Evolutionary conservation across 1,140 invertebrate species (phyloP).

Genomic region (Drosophila arawakana): DNA sequence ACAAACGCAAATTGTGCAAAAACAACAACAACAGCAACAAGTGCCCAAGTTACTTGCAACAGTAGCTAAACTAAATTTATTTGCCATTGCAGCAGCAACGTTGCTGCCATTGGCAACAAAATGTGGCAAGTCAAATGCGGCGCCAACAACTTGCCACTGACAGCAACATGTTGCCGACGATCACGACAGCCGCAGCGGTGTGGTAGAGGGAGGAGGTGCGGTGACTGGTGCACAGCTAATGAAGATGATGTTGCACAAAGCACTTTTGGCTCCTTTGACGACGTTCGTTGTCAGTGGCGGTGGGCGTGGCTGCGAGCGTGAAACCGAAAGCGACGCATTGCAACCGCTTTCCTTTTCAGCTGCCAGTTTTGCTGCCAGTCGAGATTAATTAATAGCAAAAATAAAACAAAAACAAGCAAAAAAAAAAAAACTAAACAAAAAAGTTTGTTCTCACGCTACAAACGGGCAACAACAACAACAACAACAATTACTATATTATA

Average conservation of each 20-base stretch:
- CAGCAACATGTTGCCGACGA: conserved; percentile 41
- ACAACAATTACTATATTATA: conserved; percentile 7
- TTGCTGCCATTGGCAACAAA: conserved; percentile 36
- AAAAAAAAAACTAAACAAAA: too few species aligned
- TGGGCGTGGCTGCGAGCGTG: conserved; percentile 55
- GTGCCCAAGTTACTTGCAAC: conserved; percentile 77
- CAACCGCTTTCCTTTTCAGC: conserved; percentile 66
- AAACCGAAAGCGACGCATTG: conserved; percentile 63
- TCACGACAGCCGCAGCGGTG: conserved; percentile 25
- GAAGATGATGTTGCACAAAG: conserved; percentile 75
- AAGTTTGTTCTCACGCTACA: conserved; percentile 69
- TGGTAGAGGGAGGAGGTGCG: neutral
- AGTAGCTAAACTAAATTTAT: conserved; percentile 75
- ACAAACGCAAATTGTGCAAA: conserved; percentile 81
- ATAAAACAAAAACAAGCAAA: conserved; percentile 34
- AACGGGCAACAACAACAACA: neutral
- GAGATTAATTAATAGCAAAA: conserved; percentile 40
- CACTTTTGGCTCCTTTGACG: conserved; percentile 45
- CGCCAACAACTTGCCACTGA: neutral
- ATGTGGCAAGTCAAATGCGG: conserved; percentile 13
- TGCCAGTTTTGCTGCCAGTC: conserved; percentile 18
- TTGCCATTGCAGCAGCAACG: conserved; percentile 63
- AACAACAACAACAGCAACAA: conserved; percentile 38
- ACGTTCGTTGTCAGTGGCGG: conserved; percentile 48
- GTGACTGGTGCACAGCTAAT: conserved; percentile 48